Base-by-base conservation (phyloP, 2,113 vertebrate species). In the Brienomyrus brachyistius region DNA sequence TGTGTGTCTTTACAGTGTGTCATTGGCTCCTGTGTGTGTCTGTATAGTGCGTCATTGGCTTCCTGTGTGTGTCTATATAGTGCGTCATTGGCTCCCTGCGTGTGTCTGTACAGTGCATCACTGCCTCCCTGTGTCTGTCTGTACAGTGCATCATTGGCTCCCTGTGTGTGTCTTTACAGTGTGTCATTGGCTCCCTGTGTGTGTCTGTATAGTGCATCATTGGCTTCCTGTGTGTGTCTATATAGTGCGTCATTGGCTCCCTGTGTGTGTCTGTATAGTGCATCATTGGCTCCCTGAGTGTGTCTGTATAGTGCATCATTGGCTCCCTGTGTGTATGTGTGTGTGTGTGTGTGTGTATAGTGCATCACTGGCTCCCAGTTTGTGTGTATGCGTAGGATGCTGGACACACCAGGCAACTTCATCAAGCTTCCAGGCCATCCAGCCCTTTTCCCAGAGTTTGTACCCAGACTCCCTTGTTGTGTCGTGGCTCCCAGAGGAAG, bases 381-480 rank as follows among this genome's bases (percentile, higher is more conserved):
- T 82, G 9, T 83, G 77, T 43, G 85, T 54, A 62, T 87, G 89
- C n/a, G 90, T 48, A 50, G 86, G 91, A 90, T 92, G 90, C 91
- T 93, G 86, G 94, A 95, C 94, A 94, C 95, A 95, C 96, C 95
- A 95, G 92, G 95, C 86, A 95, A 91, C 94, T 95, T 95, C 94
- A 94, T 96, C 94, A 95, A 96, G 95, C 96, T 95, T 95, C 92
- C 91, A 95, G 96, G 96, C 96, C 95, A 91, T 94, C 86, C 17
- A 21, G 19, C 94, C 91, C 91, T 90, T 83, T 91, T 94, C 95
- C 92, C 90, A 95, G 92, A 93, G 93, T 94, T 94, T 91, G 89
- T 94, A 92, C 95, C 95, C 94, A 95, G 94, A 94, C 92, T 94
- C 93, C 92, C 92, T 94, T 93, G 93, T 92, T 94, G 93, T 93